Evolutionary conservation across 2,888 invertebrate genomes (phyloP), one percentile per base, ranked within the genome.

Genomic region (Caradrina clavipalpis): DNA sequence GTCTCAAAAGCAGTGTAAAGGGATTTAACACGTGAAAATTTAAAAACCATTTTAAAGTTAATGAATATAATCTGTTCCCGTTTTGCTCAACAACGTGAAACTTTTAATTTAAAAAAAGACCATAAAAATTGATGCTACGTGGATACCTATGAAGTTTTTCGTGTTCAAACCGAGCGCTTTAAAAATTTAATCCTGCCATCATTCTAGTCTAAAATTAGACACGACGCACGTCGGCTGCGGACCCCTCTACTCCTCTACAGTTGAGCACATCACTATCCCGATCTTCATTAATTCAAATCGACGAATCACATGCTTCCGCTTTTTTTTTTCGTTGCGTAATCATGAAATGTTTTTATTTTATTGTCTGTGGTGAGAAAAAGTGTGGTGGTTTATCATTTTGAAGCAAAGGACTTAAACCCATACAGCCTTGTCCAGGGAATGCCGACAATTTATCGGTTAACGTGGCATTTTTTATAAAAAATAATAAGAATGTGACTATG

Each of bases 121-220:
- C 54, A 68, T 13, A 11, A 80, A 82, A 81, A 66, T 69, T 73
- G 73, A 69, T 45, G 6, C 45, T 70, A 72, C 57, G 55, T 68
- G 50, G 70, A 81, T 81, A 76, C 69, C 67, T 78, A 72, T 69
- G 60, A 80, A 78, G 74, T 73, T 79, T 68, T 73, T 68, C 65
- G 69, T 70, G 74, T 73, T 73, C 54, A 71, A 70, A 65, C 76
- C 60, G 72, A 73, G 61, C 59, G 57, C 68, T 69, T 80, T 83
- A 83, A 83, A 82, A 80, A 73, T 82, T 81, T 80, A 65, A 82
- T 82, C 83, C 60, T 71, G 69, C 67, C 74, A 75, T 83, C 79
- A 79, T 81, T 83, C 78, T 70, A 55, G 61, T 70, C 59, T 83
- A 83, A 82, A 82, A 76, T 76, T 82, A 81, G 79, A 82, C 58